Conservation (phyloP, 1,140 invertebrate species). For the Carcinoscorpius rotundicauda region DNA sequence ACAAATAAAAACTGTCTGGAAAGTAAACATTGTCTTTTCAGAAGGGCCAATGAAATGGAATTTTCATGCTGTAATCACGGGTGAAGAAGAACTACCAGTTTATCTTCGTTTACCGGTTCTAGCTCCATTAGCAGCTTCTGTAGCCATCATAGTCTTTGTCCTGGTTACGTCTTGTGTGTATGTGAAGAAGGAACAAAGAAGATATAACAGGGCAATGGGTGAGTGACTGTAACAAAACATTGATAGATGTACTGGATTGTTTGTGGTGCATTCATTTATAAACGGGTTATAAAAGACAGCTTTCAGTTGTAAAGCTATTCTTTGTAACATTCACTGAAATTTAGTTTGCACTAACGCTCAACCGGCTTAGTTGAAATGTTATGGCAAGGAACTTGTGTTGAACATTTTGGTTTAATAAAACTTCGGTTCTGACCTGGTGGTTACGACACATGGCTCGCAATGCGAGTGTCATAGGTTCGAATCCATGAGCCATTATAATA, state of each 20-base stretch:
- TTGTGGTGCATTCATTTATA: neutral
- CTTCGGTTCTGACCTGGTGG: too few relatives aligned
- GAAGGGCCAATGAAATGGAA: too few relatives aligned
- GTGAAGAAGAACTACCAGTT: slow-evolving; percentile 17
- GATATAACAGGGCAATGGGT: slow-evolving; percentile 19
- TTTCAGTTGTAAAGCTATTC: neutral
- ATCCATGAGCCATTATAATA: too few relatives aligned
- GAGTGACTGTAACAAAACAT: neutral
- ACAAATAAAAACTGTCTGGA: too few relatives aligned
- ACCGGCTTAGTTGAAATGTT: too few relatives aligned
- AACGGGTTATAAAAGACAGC: neutral
- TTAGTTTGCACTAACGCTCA: too few relatives aligned
- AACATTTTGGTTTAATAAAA: neutral
- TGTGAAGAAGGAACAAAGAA: slow-evolving; percentile 22
- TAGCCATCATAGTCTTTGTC: slow-evolving; percentile 24
- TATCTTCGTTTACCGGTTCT: slow-evolving; percentile 21
- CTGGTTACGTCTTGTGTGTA: slow-evolving; percentile 23
- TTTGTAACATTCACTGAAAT: neutral
- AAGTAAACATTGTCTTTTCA: too few relatives aligned
- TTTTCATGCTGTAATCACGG: neutral
- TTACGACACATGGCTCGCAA: too few relatives aligned
- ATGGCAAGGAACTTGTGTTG: neutral
- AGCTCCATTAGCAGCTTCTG: slow-evolving; percentile 18
- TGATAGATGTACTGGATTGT: neutral
- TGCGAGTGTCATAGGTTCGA: too few relatives aligned